phyloP scores from a whole-genome alignment of 2,113 vertebrate genomes.

The Etheostoma cragini region DNA sequence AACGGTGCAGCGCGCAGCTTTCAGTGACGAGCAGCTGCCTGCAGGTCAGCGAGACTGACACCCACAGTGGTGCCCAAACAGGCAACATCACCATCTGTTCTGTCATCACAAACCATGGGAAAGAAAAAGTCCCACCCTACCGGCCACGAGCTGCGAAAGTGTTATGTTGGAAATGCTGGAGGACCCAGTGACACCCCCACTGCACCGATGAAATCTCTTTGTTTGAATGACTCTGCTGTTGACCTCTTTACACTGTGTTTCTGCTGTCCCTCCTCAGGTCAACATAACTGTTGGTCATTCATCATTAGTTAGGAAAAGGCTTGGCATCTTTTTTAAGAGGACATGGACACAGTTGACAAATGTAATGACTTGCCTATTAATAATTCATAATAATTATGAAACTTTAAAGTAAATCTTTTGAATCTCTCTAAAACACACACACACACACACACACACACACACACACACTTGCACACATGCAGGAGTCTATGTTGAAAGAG shows the following conservation, averaged over 20 bases:
- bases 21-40: constrained; percentile 84
- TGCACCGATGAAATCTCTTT: constrained; percentile 5
- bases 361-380: constrained; percentile 41
- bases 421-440: neutral
- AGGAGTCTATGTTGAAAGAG: constrained; percentile 23
- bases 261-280: neutral
- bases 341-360: constrained; percentile 11
- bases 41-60: constrained; percentile 85
- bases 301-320: neutral
- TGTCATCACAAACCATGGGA: constrained; percentile 54
- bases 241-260: neutral
- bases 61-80: constrained; percentile 60
- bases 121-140: constrained; percentile 65
- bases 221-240: constrained; percentile 29
- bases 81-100: constrained; percentile 81
- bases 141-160: constrained; percentile 29
- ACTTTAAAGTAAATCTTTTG: constrained; percentile 46
- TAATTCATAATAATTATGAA: constrained; percentile 53
- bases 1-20: constrained; percentile 62
- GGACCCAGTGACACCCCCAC: constrained; percentile 1
- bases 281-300: neutral
- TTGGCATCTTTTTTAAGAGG: neutral
- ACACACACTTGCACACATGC: neutral
- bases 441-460: neutral
- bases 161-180: neutral